phyloP scores from a whole-genome alignment of 2,888 invertebrate species.

The Beris chalybata region DNA sequence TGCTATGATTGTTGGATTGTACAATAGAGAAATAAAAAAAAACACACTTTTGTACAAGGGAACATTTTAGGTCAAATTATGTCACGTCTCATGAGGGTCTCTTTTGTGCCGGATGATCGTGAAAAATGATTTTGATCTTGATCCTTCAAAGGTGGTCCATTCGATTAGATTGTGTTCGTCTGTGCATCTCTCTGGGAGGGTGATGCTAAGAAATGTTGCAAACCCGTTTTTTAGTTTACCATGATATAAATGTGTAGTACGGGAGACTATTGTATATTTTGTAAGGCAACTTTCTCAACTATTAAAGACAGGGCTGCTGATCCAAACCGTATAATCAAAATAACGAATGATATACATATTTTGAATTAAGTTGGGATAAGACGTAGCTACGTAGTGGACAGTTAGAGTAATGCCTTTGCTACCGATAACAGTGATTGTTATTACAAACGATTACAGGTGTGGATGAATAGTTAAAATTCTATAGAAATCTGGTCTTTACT shows the following conservation, averaged over 20 bases:
- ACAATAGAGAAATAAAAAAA: constrained; percentile 17
- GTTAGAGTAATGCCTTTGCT: too few species aligned
- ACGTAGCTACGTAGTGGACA: too few species aligned
- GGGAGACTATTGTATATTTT: too few species aligned
- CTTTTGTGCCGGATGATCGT: constrained; percentile 20
- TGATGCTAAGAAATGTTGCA: too few species aligned
- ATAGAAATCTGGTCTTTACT: not conserved
- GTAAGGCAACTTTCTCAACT: too few species aligned
- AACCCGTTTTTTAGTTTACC: too few species aligned
- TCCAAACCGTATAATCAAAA: too few species aligned
- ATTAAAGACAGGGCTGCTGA: too few species aligned
- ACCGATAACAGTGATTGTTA: not conserved
- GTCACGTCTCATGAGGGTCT: constrained; percentile 24
- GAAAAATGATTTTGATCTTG: constrained; percentile 36
- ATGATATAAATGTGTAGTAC: too few species aligned
- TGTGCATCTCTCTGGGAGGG: too few species aligned
- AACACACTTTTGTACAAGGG: not conserved
- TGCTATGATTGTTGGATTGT: constrained; percentile 29
- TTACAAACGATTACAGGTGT: constrained; percentile 13
- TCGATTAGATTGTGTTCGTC: not conserved
- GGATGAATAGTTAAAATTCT: constrained; percentile 15
- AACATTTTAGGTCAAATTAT: constrained; percentile 31
- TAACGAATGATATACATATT: too few species aligned
- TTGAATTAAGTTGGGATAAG: too few species aligned
- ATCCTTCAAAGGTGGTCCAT: constrained; percentile 34